Evolutionary conservation across 2,888 invertebrate genomes (phyloP).

Genomic region (Cephus spinipes): DNA sequence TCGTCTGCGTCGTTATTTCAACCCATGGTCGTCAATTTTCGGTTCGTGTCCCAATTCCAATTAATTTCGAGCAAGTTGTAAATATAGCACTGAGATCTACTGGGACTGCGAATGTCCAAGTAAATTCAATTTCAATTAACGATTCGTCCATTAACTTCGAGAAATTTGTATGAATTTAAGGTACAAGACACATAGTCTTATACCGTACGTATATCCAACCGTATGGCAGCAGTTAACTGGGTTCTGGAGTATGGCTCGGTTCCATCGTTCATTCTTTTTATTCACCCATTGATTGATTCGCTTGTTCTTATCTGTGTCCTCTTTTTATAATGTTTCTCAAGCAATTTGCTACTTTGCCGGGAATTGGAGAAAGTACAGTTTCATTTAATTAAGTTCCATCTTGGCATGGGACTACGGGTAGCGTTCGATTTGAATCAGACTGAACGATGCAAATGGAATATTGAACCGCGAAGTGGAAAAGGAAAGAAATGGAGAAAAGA

Average conservation of each 20-base stretch:
- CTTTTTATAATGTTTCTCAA: not conserved
- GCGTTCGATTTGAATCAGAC: not conserved
- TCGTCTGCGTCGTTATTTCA: not conserved
- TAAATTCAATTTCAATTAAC: not conserved
- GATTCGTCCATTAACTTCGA: not conserved
- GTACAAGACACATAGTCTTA: not conserved
- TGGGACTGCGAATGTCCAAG: not conserved
- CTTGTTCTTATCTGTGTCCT: not conserved
- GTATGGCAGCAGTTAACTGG: not conserved
- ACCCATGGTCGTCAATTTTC: too few species aligned
- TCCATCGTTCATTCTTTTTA: not conserved
- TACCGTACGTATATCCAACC: not conserved
- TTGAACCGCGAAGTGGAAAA: not conserved
- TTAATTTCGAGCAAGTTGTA: not conserved
- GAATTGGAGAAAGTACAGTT: not conserved
- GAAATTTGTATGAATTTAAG: not conserved
- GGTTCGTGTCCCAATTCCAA: not conserved
- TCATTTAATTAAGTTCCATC: not conserved
- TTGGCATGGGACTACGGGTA: not conserved
- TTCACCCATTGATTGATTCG: not conserved
- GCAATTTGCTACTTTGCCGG: not conserved
- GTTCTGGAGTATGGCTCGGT: not conserved
- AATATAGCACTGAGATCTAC: not conserved
- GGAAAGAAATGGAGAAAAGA: not conserved
- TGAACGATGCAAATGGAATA: not conserved